Evolutionary conservation across 2,888 invertebrate species (phyloP), one percentile per base, ranked within the genome.

Genomic region (Mongoloraphidia duomilia): DNA sequence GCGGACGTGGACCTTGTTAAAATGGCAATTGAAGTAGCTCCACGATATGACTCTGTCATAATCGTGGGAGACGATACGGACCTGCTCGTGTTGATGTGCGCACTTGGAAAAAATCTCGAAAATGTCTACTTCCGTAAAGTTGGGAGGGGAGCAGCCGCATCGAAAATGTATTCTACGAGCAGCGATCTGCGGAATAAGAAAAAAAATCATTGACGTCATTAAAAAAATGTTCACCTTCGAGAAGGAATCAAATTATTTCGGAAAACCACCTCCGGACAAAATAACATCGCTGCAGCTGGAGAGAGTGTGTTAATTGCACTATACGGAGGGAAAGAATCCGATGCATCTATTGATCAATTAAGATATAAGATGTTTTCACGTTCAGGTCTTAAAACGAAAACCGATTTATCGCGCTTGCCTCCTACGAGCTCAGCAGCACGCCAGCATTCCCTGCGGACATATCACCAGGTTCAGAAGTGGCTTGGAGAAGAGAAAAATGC

Each of bases 11-110:
- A 44, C 38, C 2, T 44, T 6, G 44, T 44, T 13, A 13, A 49
- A 52, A 52, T 50, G 10, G 51, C 50, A 34, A 46, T 54, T 14
- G 42, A 51, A 33, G 37, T 47, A 26, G 44, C 50, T 4, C 40
- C 44, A 8, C 13, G 44, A n/a, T 49, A 34, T 34, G 49, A 46
- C 37, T 34, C 41, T 34, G 53, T 53, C 11, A 44, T 57, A 12
- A 51, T 59, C 33, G 53, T 58, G 8, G 54, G 49, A 9, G 52
- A 56, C 45, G 58, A 58, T 40, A 52, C 56, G 11, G 61, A 61
- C 54, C 42, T 60, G 11, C 41, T 59, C 11, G 55, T 57, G 11
- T 50, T 60, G 17, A 50, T 54, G 37, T 51, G 46, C 41, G 55
- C 46, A 26, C 44, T 49, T 14, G 52, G 49, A 9, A 36, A 40